A percentile compares a stretch with the other conserved stretches of the same genome.
These are phyloP conservation scores for Thaumetopoea pityocampa DNA, from an alignment of 1,140 invertebrate genomes.

Conservation along the genomic window DNA sequence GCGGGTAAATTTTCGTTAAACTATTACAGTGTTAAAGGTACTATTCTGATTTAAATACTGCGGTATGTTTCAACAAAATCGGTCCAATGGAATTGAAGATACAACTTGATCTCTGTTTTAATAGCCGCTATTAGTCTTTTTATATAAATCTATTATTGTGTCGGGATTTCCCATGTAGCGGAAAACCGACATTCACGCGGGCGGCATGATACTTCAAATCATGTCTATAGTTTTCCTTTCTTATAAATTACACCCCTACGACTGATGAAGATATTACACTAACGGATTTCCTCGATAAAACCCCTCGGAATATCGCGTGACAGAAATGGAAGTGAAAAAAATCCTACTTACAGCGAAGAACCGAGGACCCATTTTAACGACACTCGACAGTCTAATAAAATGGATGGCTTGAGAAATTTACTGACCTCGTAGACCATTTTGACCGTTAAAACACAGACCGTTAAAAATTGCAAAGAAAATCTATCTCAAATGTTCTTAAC, in stretches of 20 bases:
- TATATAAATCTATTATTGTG: background rate
- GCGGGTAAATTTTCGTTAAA: too few relatives aligned
- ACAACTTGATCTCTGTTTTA: too few relatives aligned
- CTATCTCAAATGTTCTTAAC: too few relatives aligned
- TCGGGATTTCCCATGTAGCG: background rate
- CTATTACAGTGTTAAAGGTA: too few relatives aligned
- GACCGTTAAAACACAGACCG: background rate
- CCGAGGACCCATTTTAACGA: slow-evolving; percentile 17
- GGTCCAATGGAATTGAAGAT: too few relatives aligned
- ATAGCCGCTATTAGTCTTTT: background rate
- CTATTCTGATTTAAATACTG: too few relatives aligned
- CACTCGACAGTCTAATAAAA: slow-evolving; percentile 26
- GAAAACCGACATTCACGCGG: background rate
- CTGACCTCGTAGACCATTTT: background rate
- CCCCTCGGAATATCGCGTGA: slow-evolving; percentile 19
- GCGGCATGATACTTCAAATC: too few relatives aligned
- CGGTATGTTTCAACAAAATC: too few relatives aligned
- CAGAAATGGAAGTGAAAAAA: slow-evolving; percentile 38
- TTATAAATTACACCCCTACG: slow-evolving; percentile 20
- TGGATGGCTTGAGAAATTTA: slow-evolving; percentile 14
- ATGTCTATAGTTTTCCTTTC: slow-evolving; percentile 11
- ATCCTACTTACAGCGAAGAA: slow-evolving; percentile 27
- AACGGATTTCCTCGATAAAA: slow-evolving; percentile 31
- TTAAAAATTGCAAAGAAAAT: too few relatives aligned
- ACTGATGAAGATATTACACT: slow-evolving; percentile 32